These are phyloP conservation scores for Rhagophthalmus giganteus DNA, from an alignment of 2,888 invertebrate genomes.

Conservation along the genomic window DNA sequence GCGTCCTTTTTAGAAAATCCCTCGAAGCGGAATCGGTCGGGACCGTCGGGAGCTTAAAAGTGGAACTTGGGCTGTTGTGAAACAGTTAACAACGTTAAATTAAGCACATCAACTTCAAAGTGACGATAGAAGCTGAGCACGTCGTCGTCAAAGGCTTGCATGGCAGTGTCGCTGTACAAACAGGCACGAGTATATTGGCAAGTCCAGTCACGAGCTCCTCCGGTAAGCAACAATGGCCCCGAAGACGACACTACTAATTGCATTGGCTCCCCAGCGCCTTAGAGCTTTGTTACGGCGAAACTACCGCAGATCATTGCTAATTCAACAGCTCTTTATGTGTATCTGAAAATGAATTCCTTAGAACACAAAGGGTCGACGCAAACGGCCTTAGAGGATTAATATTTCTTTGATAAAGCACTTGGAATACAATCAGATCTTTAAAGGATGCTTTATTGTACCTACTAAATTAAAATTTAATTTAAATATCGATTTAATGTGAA, in stretches of 20 bases:
- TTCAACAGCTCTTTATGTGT: constrained; percentile 36
- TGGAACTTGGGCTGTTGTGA: constrained; percentile 25
- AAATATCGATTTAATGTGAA: too few relatives aligned
- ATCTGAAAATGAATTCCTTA: constrained; percentile 23
- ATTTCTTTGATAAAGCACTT: constrained; percentile 10
- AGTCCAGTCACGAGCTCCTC: constrained; percentile 51
- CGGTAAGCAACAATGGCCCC: constrained; percentile 54
- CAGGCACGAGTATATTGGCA: constrained; percentile 30
- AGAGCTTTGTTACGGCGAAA: constrained; percentile 40
- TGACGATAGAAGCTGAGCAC: constrained; percentile 41
- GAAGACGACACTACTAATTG: constrained; percentile 55
- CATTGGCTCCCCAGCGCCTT: constrained; percentile 47
- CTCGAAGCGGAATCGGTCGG: constrained; percentile 13
- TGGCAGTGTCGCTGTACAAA: constrained; percentile 31
- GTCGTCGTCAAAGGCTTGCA: constrained; percentile 43
- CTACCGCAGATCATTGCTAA: constrained; percentile 41
- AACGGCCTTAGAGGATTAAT: constrained; percentile 16
- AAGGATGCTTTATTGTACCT: too few relatives aligned
- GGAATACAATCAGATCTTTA: constrained; percentile 1
- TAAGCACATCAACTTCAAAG: constrained; percentile 53
- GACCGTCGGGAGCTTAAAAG: constrained; percentile 16
- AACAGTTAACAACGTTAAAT: constrained; percentile 52
- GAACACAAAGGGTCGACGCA: constrained; percentile 18
- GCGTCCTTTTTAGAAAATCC: constrained; percentile 17
- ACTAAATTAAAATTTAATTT: too few relatives aligned